Evolutionary conservation across 2,888 invertebrate species (phyloP), one percentile per base, ranked within the genome.

Genomic region (Erebia aethiops): DNA sequence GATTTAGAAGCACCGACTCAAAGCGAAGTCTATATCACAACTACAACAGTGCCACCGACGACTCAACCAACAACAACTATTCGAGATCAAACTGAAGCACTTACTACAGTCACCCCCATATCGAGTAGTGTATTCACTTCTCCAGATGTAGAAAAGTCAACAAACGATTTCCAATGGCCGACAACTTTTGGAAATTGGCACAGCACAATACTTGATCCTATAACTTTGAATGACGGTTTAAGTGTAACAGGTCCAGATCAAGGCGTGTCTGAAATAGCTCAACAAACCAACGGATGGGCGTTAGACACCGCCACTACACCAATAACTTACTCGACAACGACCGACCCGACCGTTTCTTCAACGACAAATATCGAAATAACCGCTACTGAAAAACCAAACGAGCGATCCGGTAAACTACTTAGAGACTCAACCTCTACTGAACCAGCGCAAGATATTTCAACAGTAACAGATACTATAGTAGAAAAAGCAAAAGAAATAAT

Each of bases 401-500:
- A 85, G 64, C 84, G 91, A 80, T 82, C 82, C 74, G 91, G 90
- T 63, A 90, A 88, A 79, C 74, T 89, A 43, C 75, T 92, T 10
- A 87, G 81, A 78, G 90, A 87, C 74, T 82, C 85, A 2, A 86
- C 87, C 3, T 86, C 94, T 65, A 88, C 94, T 78, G 94, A 84
- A 89, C 90, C 83, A 86, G 87, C 92, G 87, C 94, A 96, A 95
- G 92, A 92, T 64, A 75, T 95, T 0, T 95, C 95, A 2, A 95
- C 95, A n/a, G 95, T 95, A 54, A 94, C 95, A 71, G 94, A 95
- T 67, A 95, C 95, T 1, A 94, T 96, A 62, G 95, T 95, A 57
- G 94, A 95, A 78, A 95, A 95, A 77, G 96, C 97, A 0, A 96
- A 97, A 79, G 95, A 96, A 86, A 95, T 97, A 78, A 96, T 97